phyloP scores from a whole-genome alignment of 2,113 vertebrate species.

The Lampris megalopsis region DNA sequence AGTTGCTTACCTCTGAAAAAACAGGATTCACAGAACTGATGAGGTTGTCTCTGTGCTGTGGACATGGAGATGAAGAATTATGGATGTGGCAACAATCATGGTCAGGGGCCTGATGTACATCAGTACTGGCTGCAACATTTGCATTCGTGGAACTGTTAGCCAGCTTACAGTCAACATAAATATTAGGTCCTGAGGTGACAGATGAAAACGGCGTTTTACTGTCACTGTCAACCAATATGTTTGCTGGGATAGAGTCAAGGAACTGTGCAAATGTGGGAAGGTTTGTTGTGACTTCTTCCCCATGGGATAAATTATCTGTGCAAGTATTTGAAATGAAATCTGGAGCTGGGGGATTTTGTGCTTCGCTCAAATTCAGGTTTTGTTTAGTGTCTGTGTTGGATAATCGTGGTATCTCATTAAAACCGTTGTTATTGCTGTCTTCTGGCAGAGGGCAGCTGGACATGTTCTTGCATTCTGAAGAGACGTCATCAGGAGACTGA shows the following conservation, averaged over 20 bases:
- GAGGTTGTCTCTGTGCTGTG: constrained; percentile 2
- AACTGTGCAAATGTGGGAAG: constrained; percentile 38
- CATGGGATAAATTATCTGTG: not conserved
- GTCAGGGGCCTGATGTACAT: not conserved
- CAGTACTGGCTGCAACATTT: constrained; percentile 22
- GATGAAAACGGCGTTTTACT: not conserved
- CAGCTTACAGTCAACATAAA: constrained; percentile 20
- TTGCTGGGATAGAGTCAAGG: constrained; percentile 65
- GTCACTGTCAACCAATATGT: constrained; percentile 36
- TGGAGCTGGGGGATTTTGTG: constrained; percentile 13
- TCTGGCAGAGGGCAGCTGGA: constrained; percentile 17
- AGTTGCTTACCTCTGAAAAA: constrained; percentile 67
- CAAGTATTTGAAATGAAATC: constrained; percentile 1
- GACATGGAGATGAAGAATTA: not conserved
- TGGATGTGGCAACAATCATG: not conserved
- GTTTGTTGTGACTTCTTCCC: constrained; percentile 18
- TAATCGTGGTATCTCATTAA: not conserved
- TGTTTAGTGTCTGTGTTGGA: not conserved
- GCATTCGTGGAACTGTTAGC: constrained; percentile 35
- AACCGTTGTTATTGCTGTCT: constrained; percentile 27
- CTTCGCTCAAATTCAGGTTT: constrained; percentile 24
- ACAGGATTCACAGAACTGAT: constrained; percentile 56
- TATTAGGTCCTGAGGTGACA: constrained; percentile 2
- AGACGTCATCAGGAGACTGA: constrained; percentile 58
- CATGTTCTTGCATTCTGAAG: constrained; percentile 36